phyloP scores from a whole-genome alignment of 2,113 vertebrate species.

The Salvator merianae region DNA sequence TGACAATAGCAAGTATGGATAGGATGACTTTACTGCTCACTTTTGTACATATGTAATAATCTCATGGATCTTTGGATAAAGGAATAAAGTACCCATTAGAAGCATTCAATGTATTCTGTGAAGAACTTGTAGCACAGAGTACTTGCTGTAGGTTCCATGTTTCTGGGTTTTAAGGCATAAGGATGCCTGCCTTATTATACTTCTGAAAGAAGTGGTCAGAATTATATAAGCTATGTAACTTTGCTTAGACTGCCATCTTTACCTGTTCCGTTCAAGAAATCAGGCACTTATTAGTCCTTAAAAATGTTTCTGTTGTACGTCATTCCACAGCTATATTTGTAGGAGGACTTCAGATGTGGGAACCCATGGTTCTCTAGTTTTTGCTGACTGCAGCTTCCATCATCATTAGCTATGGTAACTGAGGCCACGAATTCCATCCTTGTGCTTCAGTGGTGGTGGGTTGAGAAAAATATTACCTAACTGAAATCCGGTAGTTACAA shows the following conservation, averaged over 20 bases:
- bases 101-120: neutral
- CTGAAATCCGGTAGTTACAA: neutral
- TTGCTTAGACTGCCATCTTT: conserved; percentile 1
- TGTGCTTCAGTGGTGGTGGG: neutral
- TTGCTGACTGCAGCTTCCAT: neutral
- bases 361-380: neutral
- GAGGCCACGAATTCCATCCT: no score
- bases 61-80: neutral
- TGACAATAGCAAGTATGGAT: neutral
- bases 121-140: neutral
- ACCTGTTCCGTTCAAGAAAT: neutral
- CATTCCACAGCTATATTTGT: neutral
- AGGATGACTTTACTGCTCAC: neutral
- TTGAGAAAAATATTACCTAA: neutral
- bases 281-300: neutral
- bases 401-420: no score
- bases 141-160: neutral
- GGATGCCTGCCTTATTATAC: neutral
- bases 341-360: neutral
- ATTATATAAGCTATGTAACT: neutral
- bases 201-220: neutral
- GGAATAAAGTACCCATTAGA: neutral
- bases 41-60: neutral
- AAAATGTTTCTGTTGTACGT: neutral
- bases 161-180: neutral